These are phyloP conservation scores for Astreopora myriophthalma DNA, from an alignment of 64 coral and sea anemone genomes.

Conservation along the genomic window DNA sequence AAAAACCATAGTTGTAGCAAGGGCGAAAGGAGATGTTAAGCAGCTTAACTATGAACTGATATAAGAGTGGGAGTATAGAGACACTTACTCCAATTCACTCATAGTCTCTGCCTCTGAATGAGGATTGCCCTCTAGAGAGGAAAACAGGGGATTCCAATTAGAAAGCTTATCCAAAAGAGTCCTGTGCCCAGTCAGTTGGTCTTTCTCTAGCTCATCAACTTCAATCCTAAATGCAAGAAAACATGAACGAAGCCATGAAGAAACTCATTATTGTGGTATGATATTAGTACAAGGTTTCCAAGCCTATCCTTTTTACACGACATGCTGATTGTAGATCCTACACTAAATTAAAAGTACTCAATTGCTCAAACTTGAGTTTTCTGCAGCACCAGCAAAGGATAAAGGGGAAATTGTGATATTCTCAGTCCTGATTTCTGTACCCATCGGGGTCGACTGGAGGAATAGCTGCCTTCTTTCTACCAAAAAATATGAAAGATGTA, in stretches of 20 bases:
- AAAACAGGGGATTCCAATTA: neutral
- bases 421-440: neutral
- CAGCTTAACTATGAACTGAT: no score
- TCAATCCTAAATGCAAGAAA: neutral
- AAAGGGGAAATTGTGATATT: neutral
- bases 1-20: no score
- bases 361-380: neutral
- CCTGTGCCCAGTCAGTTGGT: neutral
- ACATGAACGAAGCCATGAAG: neutral
- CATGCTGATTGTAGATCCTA: no score
- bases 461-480: neutral
- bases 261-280: no score
- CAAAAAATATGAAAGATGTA: no score
- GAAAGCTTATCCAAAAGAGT: neutral
- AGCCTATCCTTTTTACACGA: no score
- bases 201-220: neutral
- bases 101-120: neutral
- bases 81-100: neutral
- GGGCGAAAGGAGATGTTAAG: no score
- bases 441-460: neutral
- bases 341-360: neutral
- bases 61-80: no score
- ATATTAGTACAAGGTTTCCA: neutral
- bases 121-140: neutral
- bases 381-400: neutral